Evolutionary conservation across 2,888 invertebrate species (phyloP).

Genomic region (Trichogramma evanescens): DNA sequence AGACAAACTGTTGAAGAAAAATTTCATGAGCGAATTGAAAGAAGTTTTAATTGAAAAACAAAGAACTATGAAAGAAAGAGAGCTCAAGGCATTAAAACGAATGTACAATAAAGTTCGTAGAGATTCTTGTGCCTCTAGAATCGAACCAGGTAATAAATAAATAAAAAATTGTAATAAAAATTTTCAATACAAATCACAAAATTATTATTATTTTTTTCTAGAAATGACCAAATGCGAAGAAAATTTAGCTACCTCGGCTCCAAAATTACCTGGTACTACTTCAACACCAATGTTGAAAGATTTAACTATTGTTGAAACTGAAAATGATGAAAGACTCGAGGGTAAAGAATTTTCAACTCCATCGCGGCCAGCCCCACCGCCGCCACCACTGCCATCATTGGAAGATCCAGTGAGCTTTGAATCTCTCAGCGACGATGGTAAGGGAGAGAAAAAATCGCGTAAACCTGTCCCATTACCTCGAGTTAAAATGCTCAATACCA

Average conservation of each 20-base stretch:
- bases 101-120: conserved; percentile 29
- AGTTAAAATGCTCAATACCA: conserved; percentile 14
- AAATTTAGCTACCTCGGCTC: too few relatives aligned
- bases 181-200: too few relatives aligned
- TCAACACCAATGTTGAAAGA: too few relatives aligned
- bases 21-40: conserved; percentile 42
- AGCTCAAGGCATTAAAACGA: conserved; percentile 37
- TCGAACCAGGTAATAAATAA: conserved; percentile 3
- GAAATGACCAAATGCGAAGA: too few relatives aligned
- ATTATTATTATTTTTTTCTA: too few relatives aligned
- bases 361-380: conserved; percentile 22
- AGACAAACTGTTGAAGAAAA: conserved; percentile 35
- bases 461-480: conserved; percentile 18
- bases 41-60: conserved; percentile 40
- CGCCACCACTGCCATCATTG: conserved; percentile 15
- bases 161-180: background rate
- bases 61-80: conserved; percentile 40
- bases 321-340: too few relatives aligned
- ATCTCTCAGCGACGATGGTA: background rate
- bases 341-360: background rate
- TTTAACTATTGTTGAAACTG: too few relatives aligned
- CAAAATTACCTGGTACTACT: too few relatives aligned
- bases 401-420: background rate
- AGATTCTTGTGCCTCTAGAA: conserved; percentile 12
- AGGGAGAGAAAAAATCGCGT: conserved; percentile 3